phyloP scores from a whole-genome alignment of 2,888 invertebrate species.

The Eupeodes latifasciatus region DNA sequence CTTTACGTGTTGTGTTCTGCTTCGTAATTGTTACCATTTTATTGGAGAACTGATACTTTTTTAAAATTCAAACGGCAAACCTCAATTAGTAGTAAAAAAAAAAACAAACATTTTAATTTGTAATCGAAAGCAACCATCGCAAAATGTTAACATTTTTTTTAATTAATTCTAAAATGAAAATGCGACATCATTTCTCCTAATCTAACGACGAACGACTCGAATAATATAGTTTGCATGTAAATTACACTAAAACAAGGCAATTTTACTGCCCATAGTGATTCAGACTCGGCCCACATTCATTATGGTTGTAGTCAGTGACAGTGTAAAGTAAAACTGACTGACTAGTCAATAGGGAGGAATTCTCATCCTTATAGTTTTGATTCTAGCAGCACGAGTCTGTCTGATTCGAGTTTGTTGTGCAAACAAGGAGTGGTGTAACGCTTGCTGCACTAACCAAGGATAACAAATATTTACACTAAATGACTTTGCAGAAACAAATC shows the following conservation, averaged over 20 bases:
- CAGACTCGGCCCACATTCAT: too few relatives aligned
- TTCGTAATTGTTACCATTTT: too few relatives aligned
- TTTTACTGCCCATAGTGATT: too few relatives aligned
- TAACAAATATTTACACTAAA: constrained; percentile 11
- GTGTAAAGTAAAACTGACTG: background rate
- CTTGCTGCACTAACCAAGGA: background rate
- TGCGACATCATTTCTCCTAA: background rate
- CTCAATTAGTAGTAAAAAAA: too few relatives aligned
- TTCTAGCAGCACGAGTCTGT: constrained; percentile 2
- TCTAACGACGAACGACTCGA: constrained; percentile 11
- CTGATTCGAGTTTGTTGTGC: background rate
- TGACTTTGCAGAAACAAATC: constrained; percentile 43
- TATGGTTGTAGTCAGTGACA: background rate
- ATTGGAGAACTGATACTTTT: too few relatives aligned
- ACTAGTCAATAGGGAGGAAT: background rate
- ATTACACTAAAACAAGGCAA: constrained; percentile 9
- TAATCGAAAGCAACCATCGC: too few relatives aligned
- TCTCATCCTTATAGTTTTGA: background rate
- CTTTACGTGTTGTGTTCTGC: too few relatives aligned
- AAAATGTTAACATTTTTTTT: constrained; percentile 8
- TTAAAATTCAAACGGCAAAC: too few relatives aligned
- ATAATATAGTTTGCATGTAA: constrained; percentile 8
- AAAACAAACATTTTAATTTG: too few relatives aligned
- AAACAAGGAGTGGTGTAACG: background rate
- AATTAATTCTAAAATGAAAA: background rate